These are phyloP conservation scores for Pterocles gutturalis DNA, from an alignment of 2,113 vertebrate species.

Conservation along the genomic window DNA sequence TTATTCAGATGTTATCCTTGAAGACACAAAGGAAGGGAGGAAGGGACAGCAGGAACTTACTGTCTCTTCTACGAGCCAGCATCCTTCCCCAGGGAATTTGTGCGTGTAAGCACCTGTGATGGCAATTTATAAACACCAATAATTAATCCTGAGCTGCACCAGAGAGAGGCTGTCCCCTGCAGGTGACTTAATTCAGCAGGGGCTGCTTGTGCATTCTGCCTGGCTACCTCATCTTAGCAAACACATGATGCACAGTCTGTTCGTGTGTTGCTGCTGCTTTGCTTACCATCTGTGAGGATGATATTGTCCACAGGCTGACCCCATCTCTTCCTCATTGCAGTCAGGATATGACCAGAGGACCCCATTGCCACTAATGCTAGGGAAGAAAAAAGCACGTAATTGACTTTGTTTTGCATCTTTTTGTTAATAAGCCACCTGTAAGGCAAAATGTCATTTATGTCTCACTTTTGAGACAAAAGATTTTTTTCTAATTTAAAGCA, in stretches of 20 bases:
- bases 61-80: background rate
- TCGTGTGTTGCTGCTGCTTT: background rate
- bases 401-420: background rate
- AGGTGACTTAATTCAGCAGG: background rate
- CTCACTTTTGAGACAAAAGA: background rate
- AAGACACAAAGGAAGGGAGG: background rate
- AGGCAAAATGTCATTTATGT: background rate
- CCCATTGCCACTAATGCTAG: background rate
- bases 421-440: slow-evolving; percentile 9
- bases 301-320: background rate
- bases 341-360: background rate
- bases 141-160: background rate
- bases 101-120: background rate
- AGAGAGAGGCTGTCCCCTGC: background rate
- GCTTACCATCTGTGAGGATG: background rate
- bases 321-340: background rate
- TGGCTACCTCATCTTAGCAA: background rate
- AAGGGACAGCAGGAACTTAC: background rate
- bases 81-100: background rate
- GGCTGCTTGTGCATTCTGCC: background rate
- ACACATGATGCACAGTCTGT: background rate
- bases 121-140: background rate
- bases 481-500: slow-evolving; percentile 15
- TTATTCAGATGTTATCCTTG: background rate
- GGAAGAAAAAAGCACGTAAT: background rate